phyloP scores from a whole-genome alignment of 2,113 vertebrate genomes.

The Daboia siamensis region DNA sequence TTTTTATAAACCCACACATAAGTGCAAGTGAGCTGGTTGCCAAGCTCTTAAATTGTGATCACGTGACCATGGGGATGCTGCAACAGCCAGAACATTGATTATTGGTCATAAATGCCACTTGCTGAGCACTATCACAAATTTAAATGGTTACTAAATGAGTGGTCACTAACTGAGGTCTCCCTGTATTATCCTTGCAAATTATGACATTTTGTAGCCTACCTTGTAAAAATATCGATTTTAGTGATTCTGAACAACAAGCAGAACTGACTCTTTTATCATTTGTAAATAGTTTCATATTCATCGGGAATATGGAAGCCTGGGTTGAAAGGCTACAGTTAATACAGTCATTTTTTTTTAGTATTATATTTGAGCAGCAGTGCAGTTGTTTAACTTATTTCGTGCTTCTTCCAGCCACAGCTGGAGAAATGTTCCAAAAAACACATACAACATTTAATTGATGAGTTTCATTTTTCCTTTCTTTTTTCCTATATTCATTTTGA shows the following conservation, averaged over 20 bases:
- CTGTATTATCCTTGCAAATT: background rate
- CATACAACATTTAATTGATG: background rate
- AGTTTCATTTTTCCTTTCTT: slow-evolving; percentile 9
- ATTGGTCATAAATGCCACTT: background rate
- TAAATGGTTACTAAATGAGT: background rate
- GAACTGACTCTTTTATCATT: background rate
- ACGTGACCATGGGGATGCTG: background rate
- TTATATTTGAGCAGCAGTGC: background rate
- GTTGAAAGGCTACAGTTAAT: slow-evolving; percentile 30
- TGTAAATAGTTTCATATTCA: background rate
- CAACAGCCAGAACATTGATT: background rate
- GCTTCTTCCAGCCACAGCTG: slow-evolving; percentile 19
- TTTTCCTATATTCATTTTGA: slow-evolving; percentile 20
- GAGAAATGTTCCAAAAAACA: slow-evolving; percentile 22
- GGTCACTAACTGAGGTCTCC: background rate
- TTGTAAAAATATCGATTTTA: background rate
- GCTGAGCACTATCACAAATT: background rate
- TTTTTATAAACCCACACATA: background rate
- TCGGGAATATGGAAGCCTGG: background rate
- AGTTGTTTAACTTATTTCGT: background rate
- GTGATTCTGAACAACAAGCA: background rate
- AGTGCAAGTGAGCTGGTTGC: background rate
- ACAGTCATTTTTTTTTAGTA: background rate
- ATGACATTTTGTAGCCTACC: background rate
- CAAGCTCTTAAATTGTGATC: background rate